phyloP scores from a whole-genome alignment of 2,888 invertebrate species.

The Anodontia alba region DNA sequence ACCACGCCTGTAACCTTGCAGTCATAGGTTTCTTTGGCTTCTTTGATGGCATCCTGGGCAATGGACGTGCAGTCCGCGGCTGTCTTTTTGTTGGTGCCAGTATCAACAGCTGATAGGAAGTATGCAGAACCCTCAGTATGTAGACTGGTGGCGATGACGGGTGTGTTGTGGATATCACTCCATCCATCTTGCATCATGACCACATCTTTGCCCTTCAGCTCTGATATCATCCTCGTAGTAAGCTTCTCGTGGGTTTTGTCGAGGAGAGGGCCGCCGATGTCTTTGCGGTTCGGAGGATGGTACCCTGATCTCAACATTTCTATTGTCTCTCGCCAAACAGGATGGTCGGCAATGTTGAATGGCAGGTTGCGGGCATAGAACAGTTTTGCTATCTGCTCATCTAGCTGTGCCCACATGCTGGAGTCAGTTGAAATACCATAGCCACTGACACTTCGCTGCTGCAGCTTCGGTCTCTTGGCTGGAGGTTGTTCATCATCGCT shows the following conservation, averaged over 20 bases:
- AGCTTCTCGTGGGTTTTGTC: too few relatives aligned
- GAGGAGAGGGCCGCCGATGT: too few relatives aligned
- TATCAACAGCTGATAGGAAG: constrained; percentile 36
- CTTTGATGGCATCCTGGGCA: constrained; percentile 19
- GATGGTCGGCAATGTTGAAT: constrained; percentile 16
- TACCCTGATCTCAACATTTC: background rate
- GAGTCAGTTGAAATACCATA: too few relatives aligned
- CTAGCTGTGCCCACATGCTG: too few relatives aligned
- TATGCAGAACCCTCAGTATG: constrained; percentile 23
- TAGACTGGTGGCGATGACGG: constrained; percentile 43
- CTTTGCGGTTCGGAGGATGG: constrained; percentile 33
- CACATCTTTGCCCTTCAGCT: constrained; percentile 40
- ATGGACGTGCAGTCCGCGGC: constrained; percentile 27
- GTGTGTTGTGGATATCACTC: constrained; percentile 47
- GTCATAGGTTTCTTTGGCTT: too few relatives aligned
- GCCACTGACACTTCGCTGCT: background rate
- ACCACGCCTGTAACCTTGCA: constrained; percentile 34
- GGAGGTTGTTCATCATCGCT: too few relatives aligned
- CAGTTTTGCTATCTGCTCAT: too few relatives aligned
- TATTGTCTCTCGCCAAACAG: constrained; percentile 26
- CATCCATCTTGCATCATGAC: constrained; percentile 31
- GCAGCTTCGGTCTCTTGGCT: too few relatives aligned
- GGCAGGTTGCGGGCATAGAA: too few relatives aligned
- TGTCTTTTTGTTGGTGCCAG: too few relatives aligned
- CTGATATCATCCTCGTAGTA: constrained; percentile 18